Evolutionary conservation across 2,113 vertebrate species (phyloP).

Genomic region (Microtus pennsylvanicus): DNA sequence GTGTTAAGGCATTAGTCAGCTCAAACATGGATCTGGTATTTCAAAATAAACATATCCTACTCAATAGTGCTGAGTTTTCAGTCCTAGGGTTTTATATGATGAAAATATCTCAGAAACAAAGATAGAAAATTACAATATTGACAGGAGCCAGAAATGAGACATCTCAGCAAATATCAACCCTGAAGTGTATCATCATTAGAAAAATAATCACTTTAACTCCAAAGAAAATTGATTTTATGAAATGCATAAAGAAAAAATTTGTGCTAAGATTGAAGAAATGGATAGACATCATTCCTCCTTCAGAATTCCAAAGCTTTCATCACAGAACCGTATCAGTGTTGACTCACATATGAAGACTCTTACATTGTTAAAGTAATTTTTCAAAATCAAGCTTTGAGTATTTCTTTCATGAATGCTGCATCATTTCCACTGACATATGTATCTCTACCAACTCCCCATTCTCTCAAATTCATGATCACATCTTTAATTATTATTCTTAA

Average conservation of each 20-base stretch:
- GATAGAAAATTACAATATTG: conserved; percentile 22
- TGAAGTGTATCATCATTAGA: neutral
- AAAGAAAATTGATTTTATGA: conserved; percentile 9
- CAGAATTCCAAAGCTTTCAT: neutral
- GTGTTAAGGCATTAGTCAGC: conserved; percentile 34
- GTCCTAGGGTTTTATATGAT: neutral
- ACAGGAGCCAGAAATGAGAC: neutral
- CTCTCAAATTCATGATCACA: neutral
- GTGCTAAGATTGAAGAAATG: conserved; percentile 5
- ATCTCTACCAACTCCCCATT: neutral
- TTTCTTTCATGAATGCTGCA: neutral
- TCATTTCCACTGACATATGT: neutral
- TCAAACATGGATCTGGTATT: conserved; percentile 12
- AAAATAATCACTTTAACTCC: conserved; percentile 9
- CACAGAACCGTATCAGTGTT: neutral
- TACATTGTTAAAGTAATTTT: neutral
- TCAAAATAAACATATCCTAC: conserved; percentile 53
- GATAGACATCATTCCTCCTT: neutral
- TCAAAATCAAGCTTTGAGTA: neutral
- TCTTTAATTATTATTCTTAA: neutral
- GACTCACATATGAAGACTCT: neutral
- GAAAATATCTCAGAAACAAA: conserved; percentile 37
- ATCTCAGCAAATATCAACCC: neutral
- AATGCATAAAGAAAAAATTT: neutral
- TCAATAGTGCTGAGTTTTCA: conserved; percentile 38